Percentiles rank a stretch among this genome's conserved stretches.
Evolutionary conservation across 1,140 invertebrate genomes (phyloP).

Genomic region (Drosophila melanica): DNA sequence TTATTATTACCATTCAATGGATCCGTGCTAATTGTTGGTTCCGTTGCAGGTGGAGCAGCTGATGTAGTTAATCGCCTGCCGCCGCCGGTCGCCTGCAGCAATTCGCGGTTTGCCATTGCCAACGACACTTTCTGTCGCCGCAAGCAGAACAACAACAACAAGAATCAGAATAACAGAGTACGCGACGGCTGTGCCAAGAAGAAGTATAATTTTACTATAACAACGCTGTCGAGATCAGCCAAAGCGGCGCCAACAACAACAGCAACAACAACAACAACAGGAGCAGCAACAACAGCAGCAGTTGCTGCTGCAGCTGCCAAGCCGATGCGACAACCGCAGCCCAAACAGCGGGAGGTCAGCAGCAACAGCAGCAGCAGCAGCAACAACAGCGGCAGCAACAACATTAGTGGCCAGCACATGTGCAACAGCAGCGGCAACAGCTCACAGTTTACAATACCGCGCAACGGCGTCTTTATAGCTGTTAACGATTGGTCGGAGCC

Average conservation of each 20-base stretch:
- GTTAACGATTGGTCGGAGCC: constrained; percentile 82
- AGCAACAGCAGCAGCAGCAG: constrained; percentile 2
- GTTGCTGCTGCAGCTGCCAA: constrained; percentile 4
- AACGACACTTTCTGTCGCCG: constrained; percentile 74
- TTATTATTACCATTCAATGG: not conserved
- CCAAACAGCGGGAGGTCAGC: not conserved
- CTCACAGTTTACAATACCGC: constrained; percentile 74
- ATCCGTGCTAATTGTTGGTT: not conserved
- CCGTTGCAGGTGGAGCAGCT: constrained; percentile 8
- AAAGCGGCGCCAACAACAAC: constrained; percentile 32
- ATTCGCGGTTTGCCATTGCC: constrained; percentile 69
- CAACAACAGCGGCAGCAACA: constrained; percentile 3
- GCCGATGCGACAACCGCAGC: constrained; percentile 9
- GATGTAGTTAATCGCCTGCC: not conserved
- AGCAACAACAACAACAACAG: constrained; percentile 10
- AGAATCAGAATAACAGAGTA: constrained; percentile 70
- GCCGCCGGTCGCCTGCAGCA: constrained; percentile 54
- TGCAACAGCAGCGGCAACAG: not conserved
- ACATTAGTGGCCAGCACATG: not conserved
- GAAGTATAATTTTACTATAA: constrained; percentile 82
- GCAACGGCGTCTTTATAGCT: constrained; percentile 79
- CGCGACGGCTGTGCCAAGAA: constrained; percentile 63
- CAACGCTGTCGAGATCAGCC: constrained; percentile 69
- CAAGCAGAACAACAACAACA: constrained; percentile 75
- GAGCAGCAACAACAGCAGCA: constrained; percentile 16